These are phyloP conservation scores for Pseudomugil tenellus DNA, from an alignment of 2,797 vertebrate genomes.

Conservation along the genomic window DNA sequence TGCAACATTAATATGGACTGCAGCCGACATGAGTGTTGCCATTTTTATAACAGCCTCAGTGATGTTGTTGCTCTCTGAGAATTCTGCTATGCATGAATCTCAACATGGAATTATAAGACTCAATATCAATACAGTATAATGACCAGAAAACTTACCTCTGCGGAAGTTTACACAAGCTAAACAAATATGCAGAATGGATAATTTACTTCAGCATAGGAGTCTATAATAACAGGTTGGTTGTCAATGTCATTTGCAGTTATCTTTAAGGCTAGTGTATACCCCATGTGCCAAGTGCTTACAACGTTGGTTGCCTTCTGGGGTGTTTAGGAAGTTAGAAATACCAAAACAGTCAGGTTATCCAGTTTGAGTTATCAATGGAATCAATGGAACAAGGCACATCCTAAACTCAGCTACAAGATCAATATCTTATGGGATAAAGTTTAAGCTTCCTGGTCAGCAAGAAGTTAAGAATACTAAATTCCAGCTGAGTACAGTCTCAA, in stretches of 20 bases:
- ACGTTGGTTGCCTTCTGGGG: constrained; percentile 11
- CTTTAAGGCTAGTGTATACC: constrained; percentile 4
- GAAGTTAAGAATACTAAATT: constrained; percentile 33
- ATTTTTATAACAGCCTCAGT: constrained; percentile 34
- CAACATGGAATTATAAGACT: constrained; percentile 28
- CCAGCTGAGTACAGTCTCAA: constrained; percentile 15
- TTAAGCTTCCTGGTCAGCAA: constrained; percentile 21
- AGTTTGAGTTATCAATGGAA: constrained; percentile 55
- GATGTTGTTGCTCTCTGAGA: constrained; percentile 8
- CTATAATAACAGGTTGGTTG: constrained; percentile 32
- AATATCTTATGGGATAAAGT: constrained; percentile 46
- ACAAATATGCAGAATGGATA: constrained; percentile 33
- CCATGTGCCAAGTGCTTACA: constrained; percentile 20
- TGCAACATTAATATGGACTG: constrained; percentile 46
- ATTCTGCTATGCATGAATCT: constrained; percentile 24
- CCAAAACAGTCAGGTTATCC: constrained; percentile 42
- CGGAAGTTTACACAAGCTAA: constrained; percentile 23
- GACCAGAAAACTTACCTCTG: constrained; percentile 11
- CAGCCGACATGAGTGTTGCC: constrained; percentile 41
- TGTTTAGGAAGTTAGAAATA: constrained; percentile 32
- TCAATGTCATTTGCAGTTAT: neutral
- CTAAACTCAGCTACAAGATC: constrained; percentile 55
- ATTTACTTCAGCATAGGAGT: constrained; percentile 10
- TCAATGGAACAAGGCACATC: constrained; percentile 47
- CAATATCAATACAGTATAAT: constrained; percentile 24